Evolutionary conservation across 2,797 vertebrate genomes (phyloP).

Genomic region (Hirundo rustica): DNA sequence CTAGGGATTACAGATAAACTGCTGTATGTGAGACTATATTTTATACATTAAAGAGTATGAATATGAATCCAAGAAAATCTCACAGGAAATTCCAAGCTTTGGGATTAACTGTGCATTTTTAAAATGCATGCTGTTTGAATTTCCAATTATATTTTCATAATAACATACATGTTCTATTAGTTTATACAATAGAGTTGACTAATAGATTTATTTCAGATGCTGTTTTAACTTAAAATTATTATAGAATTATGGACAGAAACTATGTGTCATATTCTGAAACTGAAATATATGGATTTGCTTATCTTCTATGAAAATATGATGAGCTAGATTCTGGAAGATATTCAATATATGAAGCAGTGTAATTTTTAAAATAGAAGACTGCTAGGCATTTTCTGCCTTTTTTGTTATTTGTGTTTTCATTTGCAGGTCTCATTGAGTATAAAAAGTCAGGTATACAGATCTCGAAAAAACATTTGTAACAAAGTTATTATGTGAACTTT

Average conservation of each 20-base stretch:
- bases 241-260: background rate
- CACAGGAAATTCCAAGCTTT: background rate
- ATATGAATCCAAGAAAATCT: conserved; percentile 14
- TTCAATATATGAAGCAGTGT: background rate
- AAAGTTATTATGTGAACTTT: background rate
- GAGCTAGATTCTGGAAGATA: background rate
- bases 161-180: background rate
- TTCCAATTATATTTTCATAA: background rate
- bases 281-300: background rate
- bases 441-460: background rate
- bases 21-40: conserved; percentile 4
- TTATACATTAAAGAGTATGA: background rate
- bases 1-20: conserved; percentile 41
- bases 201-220: background rate
- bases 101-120: background rate
- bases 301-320: background rate
- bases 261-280: background rate
- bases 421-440: background rate
- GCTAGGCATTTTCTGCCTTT: fast-evolving
- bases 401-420: background rate
- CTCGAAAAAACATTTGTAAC: background rate
- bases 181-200: background rate
- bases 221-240: background rate
- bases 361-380: background rate
- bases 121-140: background rate